Evolutionary conservation across 2,113 vertebrate genomes (phyloP), one percentile per base, ranked within the genome.

Genomic region (Emydura subglobosa): DNA sequence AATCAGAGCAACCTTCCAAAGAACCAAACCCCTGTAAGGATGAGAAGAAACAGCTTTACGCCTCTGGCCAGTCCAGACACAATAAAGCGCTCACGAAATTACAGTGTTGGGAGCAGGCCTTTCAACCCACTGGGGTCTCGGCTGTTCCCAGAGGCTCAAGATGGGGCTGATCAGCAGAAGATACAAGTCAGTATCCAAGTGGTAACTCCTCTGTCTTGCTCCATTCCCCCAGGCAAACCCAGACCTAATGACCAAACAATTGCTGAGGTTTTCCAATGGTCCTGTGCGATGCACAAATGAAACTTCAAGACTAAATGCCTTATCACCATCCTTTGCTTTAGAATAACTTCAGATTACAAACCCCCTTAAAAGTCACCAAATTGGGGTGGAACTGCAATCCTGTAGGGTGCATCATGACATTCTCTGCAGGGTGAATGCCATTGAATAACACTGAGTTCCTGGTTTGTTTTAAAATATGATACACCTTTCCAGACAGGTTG

Each of bases 21-120:
- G 98, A 98, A 96, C 94, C 98, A 98, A 94, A 97, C 98, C 97
- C 99, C 99, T 83, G 96, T 98, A 92, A 98, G 99, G 97, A 99
- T 98, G 95, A 99, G 99, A 95, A 98, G 99, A 97, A 99, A 99
- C 99, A 99, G 99, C 99, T 99, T 99, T 96, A 99, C 99, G 21
- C 99, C 99, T 34, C 98, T 99, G 98, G 99, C 99, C 98, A 99
- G 99, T 98, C 98, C 98, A 87, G 99, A 99, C 98, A 98, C 98
- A 96, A 97, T 98, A 97, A 99, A 98, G 98, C 99, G 99, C 74
- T 99, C 99, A 31, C 98, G 99, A 96, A 99, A 99, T 97, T 99
- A 99, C 99, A 99, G 99, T 94, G 98, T 99, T 49, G 99, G 99
- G 96, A 99, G 99, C 98, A 98, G 98, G 92, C 99, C 99, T 90